Evolutionary conservation across 2,888 invertebrate genomes (phyloP).

Genomic region (Tenthredo scrophulariae): DNA sequence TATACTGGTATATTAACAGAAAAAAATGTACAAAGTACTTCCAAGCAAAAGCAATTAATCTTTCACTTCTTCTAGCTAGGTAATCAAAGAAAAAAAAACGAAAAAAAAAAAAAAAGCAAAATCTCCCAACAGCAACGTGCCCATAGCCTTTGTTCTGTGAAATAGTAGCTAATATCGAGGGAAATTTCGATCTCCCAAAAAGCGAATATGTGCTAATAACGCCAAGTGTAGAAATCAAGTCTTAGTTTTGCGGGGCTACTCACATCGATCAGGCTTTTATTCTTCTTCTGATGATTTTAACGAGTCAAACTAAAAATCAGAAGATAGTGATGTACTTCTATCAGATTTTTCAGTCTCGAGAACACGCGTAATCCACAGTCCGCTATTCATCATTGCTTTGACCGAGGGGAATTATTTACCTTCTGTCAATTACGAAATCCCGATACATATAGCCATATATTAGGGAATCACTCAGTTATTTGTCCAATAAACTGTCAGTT

Average conservation of each 20-base stretch:
- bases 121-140: neutral
- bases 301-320: neutral
- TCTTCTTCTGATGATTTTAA: neutral
- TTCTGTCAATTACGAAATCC: neutral
- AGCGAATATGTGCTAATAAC: neutral
- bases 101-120: neutral
- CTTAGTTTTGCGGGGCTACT: neutral
- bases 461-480: neutral
- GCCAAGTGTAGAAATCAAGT: neutral
- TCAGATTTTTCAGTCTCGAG: neutral
- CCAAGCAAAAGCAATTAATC: slow-evolving; percentile 8
- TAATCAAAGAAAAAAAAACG: neutral
- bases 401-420: neutral
- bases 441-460: neutral
- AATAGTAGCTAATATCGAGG: neutral
- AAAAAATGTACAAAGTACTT: neutral
- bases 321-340: neutral
- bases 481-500: slow-evolving; percentile 7
- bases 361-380: neutral
- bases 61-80: neutral
- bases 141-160: neutral
- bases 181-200: neutral
- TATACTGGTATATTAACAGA: neutral
- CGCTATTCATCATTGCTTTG: neutral
- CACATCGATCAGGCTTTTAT: neutral